A percentile compares a stretch with the other conserved stretches of the same genome.
These are phyloP conservation scores for Amniataba percoides DNA, from an alignment of 2,797 vertebrate genomes.

Conservation along the genomic window DNA sequence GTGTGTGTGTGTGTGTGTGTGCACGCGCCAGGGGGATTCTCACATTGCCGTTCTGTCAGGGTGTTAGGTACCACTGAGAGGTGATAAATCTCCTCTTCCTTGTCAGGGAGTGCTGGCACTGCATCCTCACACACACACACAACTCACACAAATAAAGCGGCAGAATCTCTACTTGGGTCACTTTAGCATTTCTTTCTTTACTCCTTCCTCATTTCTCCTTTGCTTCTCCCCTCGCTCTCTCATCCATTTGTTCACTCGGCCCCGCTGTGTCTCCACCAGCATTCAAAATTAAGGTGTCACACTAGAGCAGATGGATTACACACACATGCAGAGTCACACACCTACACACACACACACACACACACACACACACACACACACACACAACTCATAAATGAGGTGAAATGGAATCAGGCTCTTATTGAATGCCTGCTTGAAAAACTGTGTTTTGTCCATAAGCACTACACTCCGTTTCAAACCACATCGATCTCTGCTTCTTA, in stretches of 20 bases:
- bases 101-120: slow-evolving; percentile 90
- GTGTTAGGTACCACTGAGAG: slow-evolving; percentile 87
- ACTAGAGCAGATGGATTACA: slow-evolving; percentile 82
- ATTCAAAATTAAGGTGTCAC: slow-evolving; percentile 93
- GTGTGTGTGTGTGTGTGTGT: slow-evolving; percentile 44
- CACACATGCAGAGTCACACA: slow-evolving; percentile 54
- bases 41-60: slow-evolving; percentile 48
- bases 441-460: slow-evolving; percentile 56
- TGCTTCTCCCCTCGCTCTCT: slow-evolving; percentile 69
- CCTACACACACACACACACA: slow-evolving; percentile 56
- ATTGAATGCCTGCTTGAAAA: slow-evolving; percentile 73
- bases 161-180: slow-evolving; percentile 87
- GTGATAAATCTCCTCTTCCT: slow-evolving; percentile 92
- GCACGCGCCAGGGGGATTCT: slow-evolving; percentile 53
- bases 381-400: slow-evolving; percentile 69
- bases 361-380: slow-evolving; percentile 54
- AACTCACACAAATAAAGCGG: slow-evolving; percentile 82
- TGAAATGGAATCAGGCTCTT: slow-evolving; percentile 75
- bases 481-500: slow-evolving; percentile 65
- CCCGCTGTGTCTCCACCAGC: slow-evolving; percentile 89
- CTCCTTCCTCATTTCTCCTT: slow-evolving; percentile 79
- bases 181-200: slow-evolving; percentile 77
- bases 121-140: slow-evolving; percentile 23
- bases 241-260: slow-evolving; percentile 68
- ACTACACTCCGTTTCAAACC: slow-evolving; percentile 54